These are phyloP conservation scores for Cacatua alba DNA, from an alignment of 2,113 vertebrate genomes.

Conservation along the genomic window DNA sequence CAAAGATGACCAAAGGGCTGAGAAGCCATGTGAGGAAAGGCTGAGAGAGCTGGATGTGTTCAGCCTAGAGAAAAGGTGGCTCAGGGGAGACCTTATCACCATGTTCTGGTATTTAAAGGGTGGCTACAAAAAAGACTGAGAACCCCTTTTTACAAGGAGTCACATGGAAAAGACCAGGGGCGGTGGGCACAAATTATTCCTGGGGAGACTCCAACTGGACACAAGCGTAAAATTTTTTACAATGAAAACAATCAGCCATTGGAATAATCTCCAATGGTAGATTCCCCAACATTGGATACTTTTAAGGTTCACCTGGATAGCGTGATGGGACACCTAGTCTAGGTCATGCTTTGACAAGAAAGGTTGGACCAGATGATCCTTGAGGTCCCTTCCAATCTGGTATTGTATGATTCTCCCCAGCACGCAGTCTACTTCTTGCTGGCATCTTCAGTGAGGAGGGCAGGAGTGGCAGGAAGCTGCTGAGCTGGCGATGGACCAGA, in stretches of 20 bases:
- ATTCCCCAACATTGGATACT: background rate
- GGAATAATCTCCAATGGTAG: background rate
- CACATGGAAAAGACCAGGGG: background rate
- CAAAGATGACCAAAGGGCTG: background rate
- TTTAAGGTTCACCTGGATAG: background rate
- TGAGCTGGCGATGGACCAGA: background rate
- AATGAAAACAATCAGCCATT: background rate
- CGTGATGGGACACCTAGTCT: background rate
- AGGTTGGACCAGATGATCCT: background rate
- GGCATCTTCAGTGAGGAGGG: background rate
- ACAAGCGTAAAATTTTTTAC: background rate
- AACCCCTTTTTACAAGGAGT: background rate
- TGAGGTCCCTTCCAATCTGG: background rate
- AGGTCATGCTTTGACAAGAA: background rate
- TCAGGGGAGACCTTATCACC: background rate
- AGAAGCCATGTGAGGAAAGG: background rate
- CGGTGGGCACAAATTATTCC: background rate
- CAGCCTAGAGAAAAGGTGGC: background rate
- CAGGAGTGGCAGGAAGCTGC: background rate
- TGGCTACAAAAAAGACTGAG: background rate
- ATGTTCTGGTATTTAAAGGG: background rate
- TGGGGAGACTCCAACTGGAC: background rate
- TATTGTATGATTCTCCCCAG: background rate
- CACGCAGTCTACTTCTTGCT: accelerated
- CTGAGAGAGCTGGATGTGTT: background rate